Base-by-base conservation (phyloP, 2,113 vertebrate species). In the Clarias gariepinus region DNA sequence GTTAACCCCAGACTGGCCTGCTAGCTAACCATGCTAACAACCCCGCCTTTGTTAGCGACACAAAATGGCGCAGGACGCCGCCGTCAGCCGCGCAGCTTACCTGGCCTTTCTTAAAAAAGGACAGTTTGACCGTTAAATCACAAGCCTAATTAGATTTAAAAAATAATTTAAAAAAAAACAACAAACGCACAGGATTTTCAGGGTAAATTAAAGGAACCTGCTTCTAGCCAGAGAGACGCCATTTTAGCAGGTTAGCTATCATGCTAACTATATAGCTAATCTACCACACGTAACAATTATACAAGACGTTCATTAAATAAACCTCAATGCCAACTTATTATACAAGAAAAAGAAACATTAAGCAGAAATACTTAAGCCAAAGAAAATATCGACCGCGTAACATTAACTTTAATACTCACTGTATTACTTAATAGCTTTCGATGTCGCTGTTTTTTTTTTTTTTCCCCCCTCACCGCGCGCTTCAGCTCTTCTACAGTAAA, bases 61-160 rank as follows among this genome's bases (percentile, higher is more conserved):
- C 81, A 89, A 89, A 86, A 89, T 86, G 88, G 85, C 88, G 85
- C 74, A 30, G 0, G 47, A 53, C 58, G 30, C 7, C 47, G 41
- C 2, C 58, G 23, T 28, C 12, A 21, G 4, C 0, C 36, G 4
- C 36, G 0, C 80, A 52, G 3, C 12, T 18, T 21, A 63, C 4
- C 16, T 60, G 23, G 23, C 57, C 30, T 61, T 47, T 66, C 52
- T 47, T 2, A 15, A 1, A 21, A 21, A 36, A 41, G 3, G 0
- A 33, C 13, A 6, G 5, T 41, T 47, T 47, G 13, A 0, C 30
- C 18, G 18, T 36, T 36, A 3, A 8, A 73, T 47, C 4, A 4
- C 2, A 1, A 23, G 1, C 12, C 23, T 18, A 69, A 8, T 2
- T 18, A 36, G 8, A 1, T 30, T 30, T 13, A 36, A 21, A 8